A percentile compares a stretch with the other conserved stretches of the same genome.
Evolutionary conservation across 1,140 invertebrate species (phyloP).

Genomic region (Phymorhynchus buccinoides): DNA sequence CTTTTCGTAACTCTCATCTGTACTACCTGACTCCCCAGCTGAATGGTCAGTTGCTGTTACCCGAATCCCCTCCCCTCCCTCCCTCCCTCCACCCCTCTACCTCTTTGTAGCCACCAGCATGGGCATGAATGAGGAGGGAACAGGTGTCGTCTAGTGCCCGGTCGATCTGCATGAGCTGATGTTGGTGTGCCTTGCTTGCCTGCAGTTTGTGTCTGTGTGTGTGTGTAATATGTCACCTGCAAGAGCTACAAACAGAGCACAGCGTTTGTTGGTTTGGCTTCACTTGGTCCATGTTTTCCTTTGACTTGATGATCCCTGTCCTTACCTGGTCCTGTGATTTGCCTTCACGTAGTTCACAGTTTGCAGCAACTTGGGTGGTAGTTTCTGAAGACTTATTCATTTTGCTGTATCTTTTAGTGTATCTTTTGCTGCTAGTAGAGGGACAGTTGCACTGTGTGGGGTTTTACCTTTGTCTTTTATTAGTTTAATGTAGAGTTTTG

Average conservation of each 20-base stretch:
- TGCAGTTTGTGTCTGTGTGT: neutral
- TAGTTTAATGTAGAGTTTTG: too few species aligned
- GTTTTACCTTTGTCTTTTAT: too few species aligned
- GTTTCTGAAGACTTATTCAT: too few species aligned
- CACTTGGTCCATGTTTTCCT: too few species aligned
- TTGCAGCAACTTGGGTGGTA: too few species aligned
- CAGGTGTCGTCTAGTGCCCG: neutral
- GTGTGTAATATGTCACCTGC: too few species aligned
- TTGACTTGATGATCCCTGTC: too few species aligned
- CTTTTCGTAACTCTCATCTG: conserved; percentile 36
- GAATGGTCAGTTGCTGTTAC: conserved; percentile 19
- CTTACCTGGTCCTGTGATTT: neutral
- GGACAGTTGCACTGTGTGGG: too few species aligned
- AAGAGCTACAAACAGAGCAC: neutral
- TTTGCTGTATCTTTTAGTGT: too few species aligned
- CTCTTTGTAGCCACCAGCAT: too few species aligned
- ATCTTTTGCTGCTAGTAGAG: too few species aligned
- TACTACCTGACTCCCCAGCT: conserved; percentile 19
- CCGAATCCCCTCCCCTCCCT: neutral
- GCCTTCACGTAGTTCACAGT: neutral
- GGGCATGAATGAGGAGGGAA: neutral
- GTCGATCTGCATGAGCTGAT: neutral
- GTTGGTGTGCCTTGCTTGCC: neutral
- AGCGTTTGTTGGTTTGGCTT: neutral
- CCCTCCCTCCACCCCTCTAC: conserved; percentile 18